A percentile compares a stretch with the other conserved stretches of the same genome.
phyloP scores from a whole-genome alignment of 2,888 invertebrate genomes.

The Phalera bucephala region DNA sequence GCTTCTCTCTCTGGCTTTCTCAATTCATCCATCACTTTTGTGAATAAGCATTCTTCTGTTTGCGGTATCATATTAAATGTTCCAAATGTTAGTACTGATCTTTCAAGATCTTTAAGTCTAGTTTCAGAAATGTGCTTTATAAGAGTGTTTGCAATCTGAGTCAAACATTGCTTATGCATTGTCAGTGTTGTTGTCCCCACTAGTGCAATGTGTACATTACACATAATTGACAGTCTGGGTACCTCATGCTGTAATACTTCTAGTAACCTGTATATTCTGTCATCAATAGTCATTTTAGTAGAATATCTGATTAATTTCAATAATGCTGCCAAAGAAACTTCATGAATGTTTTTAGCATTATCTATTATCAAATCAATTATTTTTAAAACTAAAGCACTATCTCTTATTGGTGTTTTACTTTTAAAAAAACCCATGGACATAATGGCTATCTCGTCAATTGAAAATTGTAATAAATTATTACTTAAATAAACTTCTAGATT shows the following conservation, averaged over 20 bases:
- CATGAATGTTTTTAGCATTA: conserved; percentile 80
- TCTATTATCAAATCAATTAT: conserved; percentile 79
- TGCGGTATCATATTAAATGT: conserved; percentile 83
- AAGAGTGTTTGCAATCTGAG: conserved; percentile 77
- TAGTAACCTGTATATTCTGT: conserved; percentile 76
- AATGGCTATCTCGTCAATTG: conserved; percentile 86
- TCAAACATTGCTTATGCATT: conserved; percentile 59
- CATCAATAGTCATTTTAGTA: conserved; percentile 59
- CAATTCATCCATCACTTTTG: conserved; percentile 73
- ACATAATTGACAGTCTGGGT: conserved; percentile 82
- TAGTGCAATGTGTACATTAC: conserved; percentile 86
- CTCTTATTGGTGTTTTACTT: conserved; percentile 85
- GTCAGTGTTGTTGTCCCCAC: conserved; percentile 79
- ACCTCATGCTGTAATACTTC: conserved; percentile 80
- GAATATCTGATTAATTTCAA: conserved; percentile 86
- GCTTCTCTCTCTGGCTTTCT: conserved; percentile 70
- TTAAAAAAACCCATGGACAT: conserved; percentile 91
- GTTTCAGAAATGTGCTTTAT: conserved; percentile 64
- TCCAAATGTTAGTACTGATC: conserved; percentile 84
- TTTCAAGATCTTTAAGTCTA: conserved; percentile 90
- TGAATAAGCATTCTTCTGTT: conserved; percentile 57
- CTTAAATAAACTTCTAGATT: conserved; percentile 85
- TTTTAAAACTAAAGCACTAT: conserved; percentile 64
- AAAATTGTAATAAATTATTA: conserved; percentile 78
- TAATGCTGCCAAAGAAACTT: conserved; percentile 86